Percentiles rank a stretch among this genome's conserved stretches.
Evolutionary conservation across 2,888 invertebrate species (phyloP).

Genomic region (Tetheella fluctuosa): DNA sequence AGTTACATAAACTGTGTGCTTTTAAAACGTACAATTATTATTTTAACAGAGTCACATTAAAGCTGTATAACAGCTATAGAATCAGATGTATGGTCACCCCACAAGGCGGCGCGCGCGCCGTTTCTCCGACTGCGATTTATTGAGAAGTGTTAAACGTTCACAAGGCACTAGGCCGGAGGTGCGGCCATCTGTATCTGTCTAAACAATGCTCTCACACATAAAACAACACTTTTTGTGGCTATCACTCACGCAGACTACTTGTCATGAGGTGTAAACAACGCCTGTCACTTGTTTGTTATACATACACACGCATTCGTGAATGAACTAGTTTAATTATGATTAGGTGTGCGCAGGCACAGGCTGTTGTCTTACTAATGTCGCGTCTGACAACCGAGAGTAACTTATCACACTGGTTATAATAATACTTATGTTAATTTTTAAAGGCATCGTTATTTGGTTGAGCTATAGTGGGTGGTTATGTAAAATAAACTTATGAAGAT

Average conservation of each 20-base stretch:
- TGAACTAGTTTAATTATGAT: background rate
- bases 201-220: conserved; percentile 51
- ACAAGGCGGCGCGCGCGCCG: conserved; percentile 10
- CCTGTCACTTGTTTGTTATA: background rate
- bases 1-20: too few species aligned
- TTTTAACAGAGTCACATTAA: too few species aligned
- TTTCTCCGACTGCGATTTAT: conserved; percentile 26
- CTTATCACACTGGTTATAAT: background rate
- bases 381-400: background rate
- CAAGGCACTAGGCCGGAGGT: conserved; percentile 52
- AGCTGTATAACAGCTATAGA: too few species aligned
- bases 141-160: conserved; percentile 71
- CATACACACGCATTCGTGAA: background rate
- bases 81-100: background rate
- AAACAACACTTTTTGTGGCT: conserved; percentile 36
- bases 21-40: too few species aligned
- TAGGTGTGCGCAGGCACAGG: background rate
- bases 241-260: conserved; percentile 22
- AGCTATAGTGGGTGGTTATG: background rate
- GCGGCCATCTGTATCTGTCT: conserved; percentile 65
- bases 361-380: conserved; percentile 1
- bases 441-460: too few species aligned
- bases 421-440: background rate
- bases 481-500: too few species aligned
- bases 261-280: conserved; percentile 3